phyloP scores from a whole-genome alignment of 2,797 vertebrate genomes.

The Sebastes vulpes region DNA sequence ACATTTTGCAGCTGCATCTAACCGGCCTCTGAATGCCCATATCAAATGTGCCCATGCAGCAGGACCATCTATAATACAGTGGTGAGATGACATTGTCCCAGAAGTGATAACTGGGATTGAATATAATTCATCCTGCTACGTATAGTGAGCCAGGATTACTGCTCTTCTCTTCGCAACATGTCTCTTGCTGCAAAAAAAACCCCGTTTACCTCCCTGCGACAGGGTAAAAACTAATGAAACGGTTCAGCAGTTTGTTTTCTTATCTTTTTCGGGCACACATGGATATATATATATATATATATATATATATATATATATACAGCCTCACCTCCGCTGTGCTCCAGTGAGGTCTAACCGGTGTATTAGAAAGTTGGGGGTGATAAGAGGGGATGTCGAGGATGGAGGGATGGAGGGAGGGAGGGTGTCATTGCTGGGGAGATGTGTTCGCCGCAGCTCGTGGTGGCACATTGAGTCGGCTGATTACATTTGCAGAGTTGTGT shows the following conservation, averaged over 20 bases:
- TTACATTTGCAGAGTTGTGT: conserved; percentile 66
- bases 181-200: conserved; percentile 11
- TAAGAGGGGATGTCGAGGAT: conserved; percentile 38
- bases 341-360: conserved; percentile 45
- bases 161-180: conserved; percentile 22
- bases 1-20: conserved; percentile 71
- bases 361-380: conserved; percentile 52
- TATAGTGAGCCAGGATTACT: conserved; percentile 44
- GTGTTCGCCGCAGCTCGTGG: conserved; percentile 47
- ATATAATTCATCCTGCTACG: conserved; percentile 34
- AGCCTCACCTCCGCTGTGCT: conserved; percentile 33
- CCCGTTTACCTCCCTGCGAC: conserved; percentile 21
- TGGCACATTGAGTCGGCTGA: conserved; percentile 65
- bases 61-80: conserved; percentile 61
- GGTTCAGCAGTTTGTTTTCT: conserved; percentile 55
- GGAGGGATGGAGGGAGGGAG: neutral
- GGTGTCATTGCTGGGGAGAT: conserved; percentile 35
- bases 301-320: neutral
- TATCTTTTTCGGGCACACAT: conserved; percentile 60
- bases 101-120: conserved; percentile 62
- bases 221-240: conserved; percentile 32
- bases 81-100: conserved; percentile 59
- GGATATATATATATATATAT: conserved; percentile 1
- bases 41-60: conserved; percentile 59
- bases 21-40: conserved; percentile 47